phyloP scores from a whole-genome alignment of 1,140 invertebrate genomes.

The Aphaenogaster rudis region DNA sequence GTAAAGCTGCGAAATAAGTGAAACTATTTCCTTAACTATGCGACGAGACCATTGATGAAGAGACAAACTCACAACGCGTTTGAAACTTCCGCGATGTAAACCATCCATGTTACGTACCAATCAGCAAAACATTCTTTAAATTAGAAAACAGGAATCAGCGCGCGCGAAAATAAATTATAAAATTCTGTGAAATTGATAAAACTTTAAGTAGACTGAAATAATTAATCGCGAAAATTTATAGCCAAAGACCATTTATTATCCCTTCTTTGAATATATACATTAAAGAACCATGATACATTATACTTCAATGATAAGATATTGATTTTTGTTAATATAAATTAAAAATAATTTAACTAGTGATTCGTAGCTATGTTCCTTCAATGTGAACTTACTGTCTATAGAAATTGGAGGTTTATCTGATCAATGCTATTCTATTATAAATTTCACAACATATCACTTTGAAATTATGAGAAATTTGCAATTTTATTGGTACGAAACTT shows the following conservation, averaged over 20 bases:
- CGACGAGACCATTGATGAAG: slow-evolving; percentile 26
- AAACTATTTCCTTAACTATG: slow-evolving; percentile 39
- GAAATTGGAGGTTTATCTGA: neutral
- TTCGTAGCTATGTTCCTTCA: neutral
- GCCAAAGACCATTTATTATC: neutral
- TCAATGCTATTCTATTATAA: neutral
- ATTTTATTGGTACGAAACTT: neutral
- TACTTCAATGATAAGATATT: neutral
- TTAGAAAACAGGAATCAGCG: neutral
- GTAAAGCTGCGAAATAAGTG: slow-evolving; percentile 31
- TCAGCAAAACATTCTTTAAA: neutral
- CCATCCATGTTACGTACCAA: neutral
- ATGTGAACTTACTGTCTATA: neutral
- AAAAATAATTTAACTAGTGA: neutral
- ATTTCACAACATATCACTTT: neutral
- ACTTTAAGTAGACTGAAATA: neutral
- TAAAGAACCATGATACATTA: neutral
- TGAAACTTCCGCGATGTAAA: slow-evolving; percentile 2
- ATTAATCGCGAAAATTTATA: neutral
- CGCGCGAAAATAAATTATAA: neutral
- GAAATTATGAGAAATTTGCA: neutral
- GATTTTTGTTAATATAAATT: neutral
- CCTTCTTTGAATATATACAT: neutral
- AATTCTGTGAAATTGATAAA: neutral
- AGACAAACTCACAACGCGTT: neutral